Evolutionary conservation across 2,113 vertebrate species (phyloP).

Genomic region (Pyrgilauda ruficollis): DNA sequence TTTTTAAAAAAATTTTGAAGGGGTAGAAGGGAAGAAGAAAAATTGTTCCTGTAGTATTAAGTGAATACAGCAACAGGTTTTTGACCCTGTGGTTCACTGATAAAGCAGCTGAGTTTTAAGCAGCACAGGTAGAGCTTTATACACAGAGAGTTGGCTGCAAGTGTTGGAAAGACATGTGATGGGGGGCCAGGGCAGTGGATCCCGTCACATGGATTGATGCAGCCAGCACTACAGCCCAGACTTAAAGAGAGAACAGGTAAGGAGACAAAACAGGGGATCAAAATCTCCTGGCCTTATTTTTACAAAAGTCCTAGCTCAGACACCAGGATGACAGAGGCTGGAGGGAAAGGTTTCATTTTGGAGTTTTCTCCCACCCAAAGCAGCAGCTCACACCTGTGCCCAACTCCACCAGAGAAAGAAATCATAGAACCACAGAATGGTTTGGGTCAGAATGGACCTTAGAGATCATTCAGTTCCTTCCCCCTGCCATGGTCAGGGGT

Average conservation of each 20-base stretch:
- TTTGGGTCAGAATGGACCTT: not conserved
- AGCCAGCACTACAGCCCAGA: not conserved
- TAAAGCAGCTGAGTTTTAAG: not conserved
- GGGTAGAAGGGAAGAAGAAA: not conserved
- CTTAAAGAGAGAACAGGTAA: not conserved
- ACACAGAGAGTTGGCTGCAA: not conserved
- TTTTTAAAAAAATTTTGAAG: not conserved
- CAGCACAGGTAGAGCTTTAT: not conserved
- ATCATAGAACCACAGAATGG: not conserved
- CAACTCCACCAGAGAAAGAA: not conserved
- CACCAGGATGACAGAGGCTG: not conserved
- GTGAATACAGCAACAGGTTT: slow-evolving; percentile 21
- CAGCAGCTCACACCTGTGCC: not conserved
- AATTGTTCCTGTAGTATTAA: slow-evolving; percentile 46
- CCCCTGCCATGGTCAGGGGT: not conserved
- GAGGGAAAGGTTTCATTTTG: not conserved
- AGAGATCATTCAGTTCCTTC: not conserved
- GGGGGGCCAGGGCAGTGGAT: not conserved
- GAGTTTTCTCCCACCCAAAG: not conserved
- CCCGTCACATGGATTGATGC: not conserved
- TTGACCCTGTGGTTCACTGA: slow-evolving; percentile 12
- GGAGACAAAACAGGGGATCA: not conserved
- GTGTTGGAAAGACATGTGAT: not conserved
- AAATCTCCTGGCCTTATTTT: not conserved
- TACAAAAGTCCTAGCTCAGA: not conserved